These are phyloP conservation scores for Lithophane semibrunnea DNA, from an alignment of 2,888 invertebrate species.

Conservation along the genomic window DNA sequence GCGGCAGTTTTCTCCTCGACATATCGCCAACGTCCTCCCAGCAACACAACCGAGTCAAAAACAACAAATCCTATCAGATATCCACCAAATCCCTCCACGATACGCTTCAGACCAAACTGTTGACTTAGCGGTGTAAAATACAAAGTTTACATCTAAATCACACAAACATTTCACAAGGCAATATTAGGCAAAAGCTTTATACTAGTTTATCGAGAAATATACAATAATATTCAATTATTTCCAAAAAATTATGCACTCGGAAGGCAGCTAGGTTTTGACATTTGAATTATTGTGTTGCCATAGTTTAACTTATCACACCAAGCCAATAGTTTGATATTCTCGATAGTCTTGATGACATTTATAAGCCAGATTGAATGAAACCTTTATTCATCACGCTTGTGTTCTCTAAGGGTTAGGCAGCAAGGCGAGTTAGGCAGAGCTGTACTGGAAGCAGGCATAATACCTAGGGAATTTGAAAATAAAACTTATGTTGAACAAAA, in stretches of 20 bases:
- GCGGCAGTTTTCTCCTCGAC: slow-evolving; percentile 83
- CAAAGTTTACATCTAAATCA: slow-evolving; percentile 60
- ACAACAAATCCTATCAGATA: slow-evolving; percentile 54
- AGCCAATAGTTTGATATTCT: slow-evolving; percentile 36
- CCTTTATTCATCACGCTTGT: not conserved
- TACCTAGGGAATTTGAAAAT: not conserved
- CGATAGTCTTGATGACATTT: not conserved
- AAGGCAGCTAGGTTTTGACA: slow-evolving; percentile 65
- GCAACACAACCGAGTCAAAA: slow-evolving; percentile 37
- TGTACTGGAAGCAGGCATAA: not conserved
- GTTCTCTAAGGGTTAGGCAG: not conserved
- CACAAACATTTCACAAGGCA: slow-evolving; percentile 52
- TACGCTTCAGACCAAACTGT: slow-evolving; percentile 62
- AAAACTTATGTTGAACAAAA: slow-evolving; percentile 19
- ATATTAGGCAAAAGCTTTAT: slow-evolving; percentile 20
- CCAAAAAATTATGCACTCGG: slow-evolving; percentile 61
- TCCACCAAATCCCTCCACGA: slow-evolving; percentile 59
- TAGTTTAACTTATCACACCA: not conserved
- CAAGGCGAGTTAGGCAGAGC: not conserved
- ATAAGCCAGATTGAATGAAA: not conserved
- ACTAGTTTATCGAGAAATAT: slow-evolving; percentile 40
- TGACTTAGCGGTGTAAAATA: slow-evolving; percentile 61
- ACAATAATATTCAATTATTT: slow-evolving; percentile 56
- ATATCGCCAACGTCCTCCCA: slow-evolving; percentile 69
- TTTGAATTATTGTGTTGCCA: slow-evolving; percentile 58